Percentiles rank a stretch among this genome's conserved stretches.
Conservation (phyloP, 2,113 vertebrate species). For the Hippopotamus amphibius region DNA sequence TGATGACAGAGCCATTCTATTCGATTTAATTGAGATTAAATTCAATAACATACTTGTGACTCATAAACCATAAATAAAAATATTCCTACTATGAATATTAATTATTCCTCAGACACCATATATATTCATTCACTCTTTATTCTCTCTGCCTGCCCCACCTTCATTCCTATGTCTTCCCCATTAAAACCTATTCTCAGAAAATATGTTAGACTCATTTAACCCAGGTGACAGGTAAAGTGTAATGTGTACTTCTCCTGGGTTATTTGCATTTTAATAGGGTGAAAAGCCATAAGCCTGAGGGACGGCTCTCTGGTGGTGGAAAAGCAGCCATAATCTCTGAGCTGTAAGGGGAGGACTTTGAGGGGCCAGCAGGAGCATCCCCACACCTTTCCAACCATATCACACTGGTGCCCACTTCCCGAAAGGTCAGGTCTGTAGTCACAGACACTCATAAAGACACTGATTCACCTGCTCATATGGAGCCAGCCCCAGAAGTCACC, state of each 20-base stretch:
- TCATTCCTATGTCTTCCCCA: constrained; percentile 38
- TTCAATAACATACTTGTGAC: constrained; percentile 46
- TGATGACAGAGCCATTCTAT: constrained; percentile 36
- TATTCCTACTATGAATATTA: constrained; percentile 63
- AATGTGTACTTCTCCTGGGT: constrained; percentile 61
- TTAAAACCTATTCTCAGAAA: constrained; percentile 67
- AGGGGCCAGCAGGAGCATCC: not conserved
- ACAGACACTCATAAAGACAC: not conserved
- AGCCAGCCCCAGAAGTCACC: not conserved
- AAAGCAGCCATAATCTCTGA: not conserved
- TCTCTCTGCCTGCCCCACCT: not conserved
- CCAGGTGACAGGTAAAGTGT: constrained; percentile 69
- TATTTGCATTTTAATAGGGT: constrained; percentile 77
- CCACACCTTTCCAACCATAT: constrained; percentile 2
- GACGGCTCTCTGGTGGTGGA: constrained; percentile 52
- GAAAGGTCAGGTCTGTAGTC: constrained; percentile 32
- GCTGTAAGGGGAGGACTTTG: not conserved
- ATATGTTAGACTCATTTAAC: constrained; percentile 70
- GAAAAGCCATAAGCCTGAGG: constrained; percentile 65
- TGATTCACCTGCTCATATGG: not conserved
- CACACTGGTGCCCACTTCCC: not conserved
- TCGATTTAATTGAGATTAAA: constrained; percentile 66
- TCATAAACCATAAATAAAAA: constrained; percentile 71
- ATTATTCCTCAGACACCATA: constrained; percentile 19
- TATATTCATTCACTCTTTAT: constrained; percentile 57